phyloP scores from a whole-genome alignment of 1,140 invertebrate species.

The Melanaphis sacchari region DNA sequence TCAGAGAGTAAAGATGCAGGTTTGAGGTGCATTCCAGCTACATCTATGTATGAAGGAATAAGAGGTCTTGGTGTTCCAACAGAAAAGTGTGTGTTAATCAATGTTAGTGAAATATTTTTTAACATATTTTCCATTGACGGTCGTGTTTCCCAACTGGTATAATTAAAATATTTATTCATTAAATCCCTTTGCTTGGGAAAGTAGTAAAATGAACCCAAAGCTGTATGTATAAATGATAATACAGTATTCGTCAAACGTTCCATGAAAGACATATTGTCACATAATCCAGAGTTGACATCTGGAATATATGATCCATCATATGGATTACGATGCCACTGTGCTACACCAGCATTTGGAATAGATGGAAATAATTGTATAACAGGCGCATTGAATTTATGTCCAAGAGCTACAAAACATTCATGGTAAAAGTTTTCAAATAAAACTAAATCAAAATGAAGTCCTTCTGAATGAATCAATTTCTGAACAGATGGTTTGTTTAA shows the following conservation, averaged over 20 bases:
- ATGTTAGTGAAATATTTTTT: conserved; percentile 61
- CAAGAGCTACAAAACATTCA: conserved; percentile 62
- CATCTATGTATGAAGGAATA: conserved; percentile 67
- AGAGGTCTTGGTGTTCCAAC: conserved; percentile 63
- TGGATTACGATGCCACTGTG: conserved; percentile 55
- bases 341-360: conserved; percentile 24
- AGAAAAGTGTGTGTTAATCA: conserved; percentile 61
- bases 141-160: conserved; percentile 57
- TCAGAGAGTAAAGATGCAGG: conserved; percentile 61
- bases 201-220: conserved; percentile 28
- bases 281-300: conserved; percentile 65
- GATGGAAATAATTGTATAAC: conserved; percentile 59
- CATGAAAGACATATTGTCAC: conserved; percentile 67
- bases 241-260: conserved; percentile 67
- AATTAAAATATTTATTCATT: conserved; percentile 53
- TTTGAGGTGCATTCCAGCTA: conserved; percentile 69
- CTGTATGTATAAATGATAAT: conserved; percentile 24
- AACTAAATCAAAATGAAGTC: conserved; percentile 61
- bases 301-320: conserved; percentile 66
- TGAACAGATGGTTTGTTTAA: conserved; percentile 25
- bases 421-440: conserved; percentile 62
- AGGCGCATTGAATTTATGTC: conserved; percentile 62
- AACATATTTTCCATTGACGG: conserved; percentile 62
- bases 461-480: conserved; percentile 47
- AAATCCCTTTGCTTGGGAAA: conserved; percentile 27